Evolutionary conservation across 2,888 invertebrate species (phyloP).

Genomic region (Pachydiplax longipennis): DNA sequence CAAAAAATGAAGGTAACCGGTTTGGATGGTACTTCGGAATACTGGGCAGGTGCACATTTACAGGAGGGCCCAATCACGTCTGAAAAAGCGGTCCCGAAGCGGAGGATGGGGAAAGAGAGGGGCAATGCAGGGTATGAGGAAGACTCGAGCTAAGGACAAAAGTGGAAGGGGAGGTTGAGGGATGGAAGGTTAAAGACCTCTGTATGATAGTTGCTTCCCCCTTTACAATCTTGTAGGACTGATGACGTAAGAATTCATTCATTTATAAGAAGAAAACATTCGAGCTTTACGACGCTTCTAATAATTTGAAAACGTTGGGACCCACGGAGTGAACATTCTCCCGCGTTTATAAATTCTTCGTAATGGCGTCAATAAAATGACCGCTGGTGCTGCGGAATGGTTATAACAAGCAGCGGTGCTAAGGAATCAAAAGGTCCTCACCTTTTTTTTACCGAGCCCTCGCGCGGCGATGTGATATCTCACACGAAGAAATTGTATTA

Average conservation of each 20-base stretch:
- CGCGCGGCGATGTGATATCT: not conserved
- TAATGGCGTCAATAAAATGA: not conserved
- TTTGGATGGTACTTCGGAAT: slow-evolving; percentile 26
- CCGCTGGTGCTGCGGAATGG: not conserved
- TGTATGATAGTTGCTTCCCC: not conserved
- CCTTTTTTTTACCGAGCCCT: not conserved
- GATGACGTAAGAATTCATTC: slow-evolving; percentile 42
- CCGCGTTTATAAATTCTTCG: not conserved
- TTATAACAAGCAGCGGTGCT: not conserved
- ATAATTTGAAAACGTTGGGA: not conserved
- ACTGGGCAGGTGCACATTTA: slow-evolving; percentile 32
- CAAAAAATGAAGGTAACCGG: slow-evolving; percentile 37
- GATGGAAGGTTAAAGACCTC: slow-evolving; percentile 23
- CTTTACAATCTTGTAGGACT: not conserved
- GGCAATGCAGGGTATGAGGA: not conserved
- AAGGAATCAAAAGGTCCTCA: not conserved
- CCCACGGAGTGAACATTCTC: not conserved
- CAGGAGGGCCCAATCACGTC: slow-evolving; percentile 31
- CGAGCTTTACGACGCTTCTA: not conserved
- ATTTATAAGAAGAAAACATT: not conserved
- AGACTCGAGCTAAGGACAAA: not conserved
- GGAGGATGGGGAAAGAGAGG: not conserved
- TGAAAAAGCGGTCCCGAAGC: not conserved
- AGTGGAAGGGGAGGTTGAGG: not conserved
- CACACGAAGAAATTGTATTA: not conserved